Percentiles rank a stretch among this genome's conserved stretches.
phyloP scores from a whole-genome alignment of 2,113 vertebrate species.

The Addax nasomaculatus region DNA sequence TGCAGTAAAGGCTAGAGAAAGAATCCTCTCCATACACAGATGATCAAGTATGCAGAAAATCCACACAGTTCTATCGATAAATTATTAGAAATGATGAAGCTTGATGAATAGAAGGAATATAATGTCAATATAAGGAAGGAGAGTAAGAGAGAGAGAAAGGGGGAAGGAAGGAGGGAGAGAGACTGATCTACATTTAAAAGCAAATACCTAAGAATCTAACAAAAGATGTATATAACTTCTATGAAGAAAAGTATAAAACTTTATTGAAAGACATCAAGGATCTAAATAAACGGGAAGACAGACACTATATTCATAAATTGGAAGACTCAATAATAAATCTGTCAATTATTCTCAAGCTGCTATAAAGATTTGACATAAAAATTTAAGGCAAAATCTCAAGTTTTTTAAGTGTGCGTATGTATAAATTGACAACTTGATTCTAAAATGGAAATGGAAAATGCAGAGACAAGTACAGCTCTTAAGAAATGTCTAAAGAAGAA shows the following conservation, averaged over 20 bases:
- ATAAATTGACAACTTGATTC: neutral
- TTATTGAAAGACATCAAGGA: constrained; percentile 29
- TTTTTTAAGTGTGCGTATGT: neutral
- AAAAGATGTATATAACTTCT: neutral
- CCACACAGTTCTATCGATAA: constrained; percentile 8
- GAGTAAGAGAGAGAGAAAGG: neutral
- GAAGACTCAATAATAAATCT: constrained; percentile 13
- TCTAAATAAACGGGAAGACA: constrained; percentile 16
- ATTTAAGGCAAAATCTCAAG: constrained; percentile 34
- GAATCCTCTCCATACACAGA: neutral
- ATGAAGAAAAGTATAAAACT: neutral
- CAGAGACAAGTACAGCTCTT: constrained; percentile 1
- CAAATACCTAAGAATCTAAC: constrained; percentile 6
- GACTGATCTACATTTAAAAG: neutral
- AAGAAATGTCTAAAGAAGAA: neutral
- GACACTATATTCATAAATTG: constrained; percentile 2
- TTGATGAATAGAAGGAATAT: neutral
- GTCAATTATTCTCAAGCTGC: constrained; percentile 22
- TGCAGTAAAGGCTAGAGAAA: constrained; percentile 40
- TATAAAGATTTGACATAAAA: constrained; percentile 15
- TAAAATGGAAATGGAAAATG: constrained; percentile 29
- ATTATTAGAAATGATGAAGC: neutral
- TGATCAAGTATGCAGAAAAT: constrained; percentile 10
- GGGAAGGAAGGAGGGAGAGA: neutral
- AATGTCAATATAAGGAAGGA: neutral